phyloP scores from a whole-genome alignment of 92 coral and sea anemone species.

The Epizoanthus ramosus region DNA sequence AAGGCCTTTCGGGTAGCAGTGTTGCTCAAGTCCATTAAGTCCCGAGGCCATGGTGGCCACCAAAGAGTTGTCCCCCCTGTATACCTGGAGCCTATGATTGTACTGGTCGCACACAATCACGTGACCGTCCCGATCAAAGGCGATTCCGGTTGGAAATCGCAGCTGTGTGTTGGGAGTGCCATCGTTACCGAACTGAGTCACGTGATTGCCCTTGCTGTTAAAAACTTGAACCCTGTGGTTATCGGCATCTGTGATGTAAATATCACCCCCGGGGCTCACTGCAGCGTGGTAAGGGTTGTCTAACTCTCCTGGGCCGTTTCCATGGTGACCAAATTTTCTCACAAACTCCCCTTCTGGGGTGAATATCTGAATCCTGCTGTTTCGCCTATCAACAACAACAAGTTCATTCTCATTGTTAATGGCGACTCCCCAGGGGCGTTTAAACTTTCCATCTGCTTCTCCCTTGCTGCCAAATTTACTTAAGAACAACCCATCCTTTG shows the following conservation, averaged over 20 bases:
- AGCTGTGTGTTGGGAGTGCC: conserved; percentile 58
- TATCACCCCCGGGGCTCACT: conserved; percentile 71
- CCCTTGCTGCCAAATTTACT: conserved; percentile 90
- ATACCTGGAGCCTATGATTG: conserved; percentile 92
- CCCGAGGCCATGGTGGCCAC: conserved; percentile 71
- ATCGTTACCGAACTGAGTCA: conserved; percentile 73
- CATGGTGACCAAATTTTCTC: conserved; percentile 82
- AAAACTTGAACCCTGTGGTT: conserved; percentile 96
- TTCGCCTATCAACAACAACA: conserved; percentile 85
- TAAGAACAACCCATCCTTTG: conserved; percentile 79
- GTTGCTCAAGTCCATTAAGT: conserved; percentile 74
- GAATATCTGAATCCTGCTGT: conserved; percentile 83
- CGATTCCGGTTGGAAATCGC: conserved; percentile 94
- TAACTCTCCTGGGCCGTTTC: conserved; percentile 66
- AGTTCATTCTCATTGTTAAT: conserved; percentile 73
- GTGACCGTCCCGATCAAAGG: conserved; percentile 89
- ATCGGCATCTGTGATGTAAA: conserved; percentile 92
- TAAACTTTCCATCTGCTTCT: conserved; percentile 69
- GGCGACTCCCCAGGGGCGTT: conserved; percentile 97
- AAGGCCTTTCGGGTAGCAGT: conserved; percentile 92
- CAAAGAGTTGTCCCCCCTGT: conserved; percentile 66
- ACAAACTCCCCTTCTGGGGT: conserved; percentile 76
- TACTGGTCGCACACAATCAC: conserved; percentile 97
- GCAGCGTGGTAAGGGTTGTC: conserved; percentile 92
- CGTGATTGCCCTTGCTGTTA: conserved; percentile 72